phyloP scores from a whole-genome alignment of 1,140 invertebrate species.

The Drosophila sproati region DNA sequence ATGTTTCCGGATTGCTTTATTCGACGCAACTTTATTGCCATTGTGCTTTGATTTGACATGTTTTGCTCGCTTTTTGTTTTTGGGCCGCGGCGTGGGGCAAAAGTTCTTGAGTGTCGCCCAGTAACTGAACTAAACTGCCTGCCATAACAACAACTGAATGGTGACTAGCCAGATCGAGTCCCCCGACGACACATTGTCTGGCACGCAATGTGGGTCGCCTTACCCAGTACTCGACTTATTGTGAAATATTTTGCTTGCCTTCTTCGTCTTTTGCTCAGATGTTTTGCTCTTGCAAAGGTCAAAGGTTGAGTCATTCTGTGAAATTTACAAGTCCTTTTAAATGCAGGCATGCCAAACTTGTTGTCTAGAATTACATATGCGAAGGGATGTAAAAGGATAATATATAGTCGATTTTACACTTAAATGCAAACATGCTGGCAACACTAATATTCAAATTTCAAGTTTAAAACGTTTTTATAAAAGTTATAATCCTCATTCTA shows the following conservation, averaged over 20 bases:
- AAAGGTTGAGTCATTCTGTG: slow-evolving; percentile 48
- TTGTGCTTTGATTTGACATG: slow-evolving; percentile 42
- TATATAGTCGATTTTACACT: too few relatives aligned
- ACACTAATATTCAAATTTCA: too few relatives aligned
- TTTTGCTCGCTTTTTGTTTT: slow-evolving; percentile 10
- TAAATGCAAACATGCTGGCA: too few relatives aligned
- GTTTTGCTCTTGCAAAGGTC: slow-evolving; percentile 55
- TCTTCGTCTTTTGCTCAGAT: slow-evolving; percentile 5
- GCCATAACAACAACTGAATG: slow-evolving; percentile 21
- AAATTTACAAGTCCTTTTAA: not conserved
- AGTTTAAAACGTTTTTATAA: too few relatives aligned
- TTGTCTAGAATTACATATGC: not conserved
- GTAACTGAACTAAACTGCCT: slow-evolving; percentile 15
- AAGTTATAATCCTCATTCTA: too few relatives aligned
- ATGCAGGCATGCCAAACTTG: too few relatives aligned
- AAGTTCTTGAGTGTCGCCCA: slow-evolving; percentile 35
- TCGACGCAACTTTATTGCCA: slow-evolving; percentile 26
- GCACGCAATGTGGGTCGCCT: slow-evolving; percentile 52
- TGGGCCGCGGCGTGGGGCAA: slow-evolving; percentile 3
- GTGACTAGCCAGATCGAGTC: slow-evolving; percentile 38
- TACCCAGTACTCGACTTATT: slow-evolving; percentile 4
- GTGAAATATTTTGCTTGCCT: slow-evolving; percentile 40
- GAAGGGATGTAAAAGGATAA: too few relatives aligned
- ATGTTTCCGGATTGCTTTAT: slow-evolving; percentile 16
- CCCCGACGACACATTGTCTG: slow-evolving; percentile 68